Percentiles rank a stretch among this genome's conserved stretches.
Conservation (phyloP, 2,888 invertebrate species). For the Cosmia trapezina region DNA sequence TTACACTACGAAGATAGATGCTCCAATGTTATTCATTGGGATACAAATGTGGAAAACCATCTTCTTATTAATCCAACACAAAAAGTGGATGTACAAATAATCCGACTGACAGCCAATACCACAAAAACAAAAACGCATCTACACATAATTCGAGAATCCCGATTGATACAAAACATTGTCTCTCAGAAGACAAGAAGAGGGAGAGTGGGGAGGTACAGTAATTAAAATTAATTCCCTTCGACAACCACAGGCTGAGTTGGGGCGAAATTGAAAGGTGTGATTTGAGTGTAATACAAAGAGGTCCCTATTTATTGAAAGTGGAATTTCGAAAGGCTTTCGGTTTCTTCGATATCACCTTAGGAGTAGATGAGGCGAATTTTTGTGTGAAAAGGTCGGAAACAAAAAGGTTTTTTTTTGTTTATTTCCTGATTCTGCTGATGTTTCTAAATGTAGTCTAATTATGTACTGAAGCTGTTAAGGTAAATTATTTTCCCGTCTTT, state of each 20-base stretch:
- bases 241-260: conserved; percentile 54
- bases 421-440: conserved; percentile 12
- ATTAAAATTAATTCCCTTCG: conserved; percentile 66
- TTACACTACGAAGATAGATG: neutral
- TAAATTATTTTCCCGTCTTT: neutral
- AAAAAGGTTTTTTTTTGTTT: conserved; percentile 4
- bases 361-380: conserved; percentile 35
- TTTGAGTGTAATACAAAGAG: conserved; percentile 57
- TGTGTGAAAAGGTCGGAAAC: neutral
- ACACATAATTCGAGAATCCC: conserved; percentile 16
- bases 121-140: conserved; percentile 32
- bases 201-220: conserved; percentile 42
- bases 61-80: neutral
- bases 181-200: conserved; percentile 16
- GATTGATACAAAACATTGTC: conserved; percentile 51
- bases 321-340: conserved; percentile 44
- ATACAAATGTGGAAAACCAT: neutral
- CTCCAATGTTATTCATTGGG: neutral
- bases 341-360: conserved; percentile 36
- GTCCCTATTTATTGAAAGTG: conserved; percentile 39
- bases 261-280: conserved; percentile 64
- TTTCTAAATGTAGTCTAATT: conserved; percentile 15
- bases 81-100: neutral
- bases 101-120: conserved; percentile 1
- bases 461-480: neutral